A percentile compares a stretch with the other conserved stretches of the same genome.
These are phyloP conservation scores for Euglossa dilemma DNA, from an alignment of 1,140 invertebrate genomes.

Conservation along the genomic window DNA sequence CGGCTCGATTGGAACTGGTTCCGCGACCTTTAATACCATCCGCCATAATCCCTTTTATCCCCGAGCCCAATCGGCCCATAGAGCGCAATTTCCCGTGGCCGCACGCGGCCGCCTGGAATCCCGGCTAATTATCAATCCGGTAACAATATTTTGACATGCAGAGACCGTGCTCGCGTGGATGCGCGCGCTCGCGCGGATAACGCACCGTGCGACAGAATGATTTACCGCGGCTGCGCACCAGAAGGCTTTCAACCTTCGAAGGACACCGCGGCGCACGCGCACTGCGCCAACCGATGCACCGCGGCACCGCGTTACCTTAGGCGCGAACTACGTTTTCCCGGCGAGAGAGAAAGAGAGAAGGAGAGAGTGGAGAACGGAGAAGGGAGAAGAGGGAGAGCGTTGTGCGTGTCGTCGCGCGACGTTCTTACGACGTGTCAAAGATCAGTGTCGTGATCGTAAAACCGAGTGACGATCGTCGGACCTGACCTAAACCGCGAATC, in stretches of 20 bases:
- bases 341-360: too few relatives aligned
- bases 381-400: not conserved
- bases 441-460: constrained; percentile 59
- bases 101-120: constrained; percentile 1
- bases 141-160: constrained; percentile 25
- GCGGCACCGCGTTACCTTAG: constrained; percentile 9
- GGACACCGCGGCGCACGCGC: constrained; percentile 57
- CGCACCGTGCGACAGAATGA: constrained; percentile 37
- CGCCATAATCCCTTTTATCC: not conserved
- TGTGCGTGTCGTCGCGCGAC: constrained; percentile 31
- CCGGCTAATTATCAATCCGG: constrained; percentile 22
- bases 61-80: not conserved
- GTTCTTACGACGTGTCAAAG: constrained; percentile 56
- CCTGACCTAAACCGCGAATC: too few relatives aligned
- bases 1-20: not conserved
- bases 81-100: not conserved
- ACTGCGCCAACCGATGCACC: constrained; percentile 1
- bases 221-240: constrained; percentile 51
- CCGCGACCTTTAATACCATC: not conserved
- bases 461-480: constrained; percentile 27
- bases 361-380: too few relatives aligned
- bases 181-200: constrained; percentile 19
- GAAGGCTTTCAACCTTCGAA: constrained; percentile 57
- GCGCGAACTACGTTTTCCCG: constrained; percentile 26
- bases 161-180: constrained; percentile 8